Conservation (phyloP, 2,888 invertebrate genomes). For the Chalcosyrphus nemorum region DNA sequence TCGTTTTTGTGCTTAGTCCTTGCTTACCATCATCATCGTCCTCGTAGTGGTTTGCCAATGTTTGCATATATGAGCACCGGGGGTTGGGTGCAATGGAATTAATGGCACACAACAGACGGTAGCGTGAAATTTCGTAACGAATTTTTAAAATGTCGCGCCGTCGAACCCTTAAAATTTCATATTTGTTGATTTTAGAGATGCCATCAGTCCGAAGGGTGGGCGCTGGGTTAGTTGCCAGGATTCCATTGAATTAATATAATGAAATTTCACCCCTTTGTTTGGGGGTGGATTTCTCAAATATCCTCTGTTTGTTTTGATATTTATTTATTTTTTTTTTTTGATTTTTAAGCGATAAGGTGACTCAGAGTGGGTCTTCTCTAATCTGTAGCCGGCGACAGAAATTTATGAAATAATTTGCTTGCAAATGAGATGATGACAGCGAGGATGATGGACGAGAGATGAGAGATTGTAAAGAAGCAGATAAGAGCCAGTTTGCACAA, state of each 20-base stretch:
- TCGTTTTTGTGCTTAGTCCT: background rate
- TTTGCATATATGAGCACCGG: conserved; percentile 54
- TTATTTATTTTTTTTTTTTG: background rate
- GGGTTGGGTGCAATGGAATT: conserved; percentile 55
- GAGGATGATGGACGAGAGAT: conserved; percentile 42
- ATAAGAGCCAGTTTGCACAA: conserved; percentile 20
- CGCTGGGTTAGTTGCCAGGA: conserved; percentile 12
- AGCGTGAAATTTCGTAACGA: conserved; percentile 73
- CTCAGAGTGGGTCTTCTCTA: conserved; percentile 8
- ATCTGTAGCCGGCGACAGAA: conserved; percentile 30
- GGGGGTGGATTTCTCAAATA: conserved; percentile 10
- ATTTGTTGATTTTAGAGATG: conserved; percentile 69
- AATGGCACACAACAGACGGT: conserved; percentile 66
- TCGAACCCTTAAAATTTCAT: conserved; percentile 54
- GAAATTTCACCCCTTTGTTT: conserved; percentile 58
- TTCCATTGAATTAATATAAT: conserved; percentile 68
- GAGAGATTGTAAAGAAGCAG: conserved; percentile 46
- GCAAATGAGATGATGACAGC: conserved; percentile 67
- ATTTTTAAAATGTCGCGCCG: conserved; percentile 59
- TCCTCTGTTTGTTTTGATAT: conserved; percentile 45
- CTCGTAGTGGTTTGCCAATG: conserved; percentile 52
- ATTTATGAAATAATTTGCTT: conserved; percentile 71
- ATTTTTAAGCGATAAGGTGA: conserved; percentile 12
- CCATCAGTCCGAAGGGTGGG: conserved; percentile 33
- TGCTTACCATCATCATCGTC: no score